Evolutionary conservation across 2,797 vertebrate species (phyloP), one percentile per base, ranked within the genome.

Genomic region (Etheostoma nigrum): DNA sequence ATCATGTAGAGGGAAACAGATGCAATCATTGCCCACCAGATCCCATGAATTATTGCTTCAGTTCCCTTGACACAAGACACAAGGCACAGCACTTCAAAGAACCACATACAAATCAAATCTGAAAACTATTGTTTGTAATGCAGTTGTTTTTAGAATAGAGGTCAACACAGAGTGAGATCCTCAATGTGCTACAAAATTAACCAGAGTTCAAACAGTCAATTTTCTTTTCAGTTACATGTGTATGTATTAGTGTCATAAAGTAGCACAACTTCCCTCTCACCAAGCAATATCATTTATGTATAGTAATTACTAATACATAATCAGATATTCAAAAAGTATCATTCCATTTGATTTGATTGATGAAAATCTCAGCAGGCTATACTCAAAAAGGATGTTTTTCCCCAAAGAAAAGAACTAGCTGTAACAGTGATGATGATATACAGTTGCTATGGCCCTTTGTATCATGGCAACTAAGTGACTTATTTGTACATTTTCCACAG

Each of bases 391-490:
- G 54, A 65, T n/a, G 6, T 81, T 74, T 81, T 66, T 67, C 23
- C 13, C 64, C 42, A 65, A 70, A 79, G 14, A 85, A 84, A 79
- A 82, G 72, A 13, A 57, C 25, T 79, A 58, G n/a, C 27, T 72
- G 51, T 67, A 44, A 82, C 60, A 36, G 53, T 67, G 76, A 84
- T 79, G 18, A 84, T 15, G 25, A 1, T 58, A 53, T 64, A 25
- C 71, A 79, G 79, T 86, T 91, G 79, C 79, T 76, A 78, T 81
- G 78, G 79, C 75, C 75, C 23, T 74, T 87, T 78, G 79, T 87
- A 81, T 82, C 79, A 67, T 80, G 83, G 79, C 82, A 91, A 88
- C 79, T 79, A 86, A 79, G 74, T 67, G 60, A 82, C 76, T 67
- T 76, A 64, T 78, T 79, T 53, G 45, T 87, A 58, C 47, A 67